phyloP scores from a whole-genome alignment of 30 jellyfish, hydroid and myxozoan genomes.

The Morbakka virulenta region DNA sequence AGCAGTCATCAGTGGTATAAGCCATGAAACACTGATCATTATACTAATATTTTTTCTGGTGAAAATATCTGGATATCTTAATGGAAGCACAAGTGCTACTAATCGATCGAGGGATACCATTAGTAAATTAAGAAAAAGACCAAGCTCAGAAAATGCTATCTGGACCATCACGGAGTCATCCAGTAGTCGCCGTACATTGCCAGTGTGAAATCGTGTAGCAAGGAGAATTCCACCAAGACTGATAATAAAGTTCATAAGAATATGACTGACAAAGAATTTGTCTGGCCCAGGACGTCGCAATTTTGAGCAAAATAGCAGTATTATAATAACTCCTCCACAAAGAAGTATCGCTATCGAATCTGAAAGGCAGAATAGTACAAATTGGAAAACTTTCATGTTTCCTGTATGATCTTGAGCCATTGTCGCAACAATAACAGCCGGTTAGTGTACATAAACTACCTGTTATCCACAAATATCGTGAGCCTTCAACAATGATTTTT shows the following conservation, averaged over 20 bases:
- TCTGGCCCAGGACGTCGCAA: slow-evolving; percentile 29
- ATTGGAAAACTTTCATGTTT: slow-evolving; percentile 51
- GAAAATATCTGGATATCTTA: slow-evolving; percentile 12
- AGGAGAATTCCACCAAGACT: slow-evolving; percentile 46
- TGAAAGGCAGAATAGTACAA: slow-evolving; percentile 54
- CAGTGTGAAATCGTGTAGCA: slow-evolving; percentile 33
- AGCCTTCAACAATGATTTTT: too few relatives aligned
- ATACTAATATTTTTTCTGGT: slow-evolving; percentile 36
- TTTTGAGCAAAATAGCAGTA: slow-evolving; percentile 24
- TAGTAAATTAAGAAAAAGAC: slow-evolving; percentile 43
- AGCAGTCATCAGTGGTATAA: slow-evolving; percentile 49
- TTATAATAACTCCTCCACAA: slow-evolving; percentile 31
- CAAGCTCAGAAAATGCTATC: slow-evolving; percentile 58
- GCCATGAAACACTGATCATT: slow-evolving; percentile 59
- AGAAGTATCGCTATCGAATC: slow-evolving; percentile 31
- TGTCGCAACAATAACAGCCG: too few relatives aligned
- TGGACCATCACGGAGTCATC: slow-evolving; percentile 74
- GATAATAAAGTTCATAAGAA: slow-evolving; percentile 37
- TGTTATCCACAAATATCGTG: too few relatives aligned
- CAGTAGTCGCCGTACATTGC: slow-evolving; percentile 45
- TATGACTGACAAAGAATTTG: slow-evolving; percentile 37
- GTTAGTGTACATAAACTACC: too few relatives aligned
- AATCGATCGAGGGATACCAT: slow-evolving; percentile 63
- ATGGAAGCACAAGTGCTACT: slow-evolving; percentile 21
- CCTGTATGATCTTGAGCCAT: not conserved